These are phyloP conservation scores for Lapara coniferarum DNA, from an alignment of 2,888 invertebrate species.

Conservation along the genomic window DNA sequence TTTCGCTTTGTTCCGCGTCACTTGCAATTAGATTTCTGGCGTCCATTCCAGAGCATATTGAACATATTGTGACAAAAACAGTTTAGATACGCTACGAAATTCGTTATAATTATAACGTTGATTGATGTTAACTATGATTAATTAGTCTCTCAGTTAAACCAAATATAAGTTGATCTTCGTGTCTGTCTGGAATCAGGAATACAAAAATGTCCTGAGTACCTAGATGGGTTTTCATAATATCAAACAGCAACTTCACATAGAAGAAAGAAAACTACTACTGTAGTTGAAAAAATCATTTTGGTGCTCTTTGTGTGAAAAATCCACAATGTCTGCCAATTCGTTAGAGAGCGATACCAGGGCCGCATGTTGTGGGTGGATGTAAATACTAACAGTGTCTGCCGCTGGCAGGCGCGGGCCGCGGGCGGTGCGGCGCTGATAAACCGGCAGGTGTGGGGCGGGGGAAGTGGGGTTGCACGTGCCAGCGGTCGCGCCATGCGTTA, in stretches of 20 bases:
- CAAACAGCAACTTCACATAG: neutral
- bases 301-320: conserved; percentile 45
- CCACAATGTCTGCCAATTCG: conserved; percentile 79
- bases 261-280: neutral
- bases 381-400: conserved; percentile 48
- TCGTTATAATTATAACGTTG: neutral
- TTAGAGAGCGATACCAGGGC: conserved; percentile 68
- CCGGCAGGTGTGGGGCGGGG: conserved; percentile 30
- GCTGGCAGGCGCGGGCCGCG: conserved; percentile 38
- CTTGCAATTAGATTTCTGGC: conserved; percentile 39
- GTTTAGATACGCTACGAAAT: conserved; percentile 19
- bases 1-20: conserved; percentile 43
- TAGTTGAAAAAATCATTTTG: neutral
- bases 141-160: neutral
- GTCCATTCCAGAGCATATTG: conserved; percentile 38
- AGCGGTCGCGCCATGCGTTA: conserved; percentile 76
- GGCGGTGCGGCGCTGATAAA: conserved; percentile 29
- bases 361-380: conserved; percentile 60
- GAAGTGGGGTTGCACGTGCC: conserved; percentile 70
- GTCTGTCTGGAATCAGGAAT: too few relatives aligned
- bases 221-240: too few relatives aligned
- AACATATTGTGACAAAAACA: conserved; percentile 39
- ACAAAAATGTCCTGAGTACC: too few relatives aligned
- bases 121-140: neutral
- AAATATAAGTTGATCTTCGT: neutral